These are phyloP conservation scores for Tribolium castaneum DNA, from an alignment of 1,140 invertebrate genomes.

Conservation along the genomic window DNA sequence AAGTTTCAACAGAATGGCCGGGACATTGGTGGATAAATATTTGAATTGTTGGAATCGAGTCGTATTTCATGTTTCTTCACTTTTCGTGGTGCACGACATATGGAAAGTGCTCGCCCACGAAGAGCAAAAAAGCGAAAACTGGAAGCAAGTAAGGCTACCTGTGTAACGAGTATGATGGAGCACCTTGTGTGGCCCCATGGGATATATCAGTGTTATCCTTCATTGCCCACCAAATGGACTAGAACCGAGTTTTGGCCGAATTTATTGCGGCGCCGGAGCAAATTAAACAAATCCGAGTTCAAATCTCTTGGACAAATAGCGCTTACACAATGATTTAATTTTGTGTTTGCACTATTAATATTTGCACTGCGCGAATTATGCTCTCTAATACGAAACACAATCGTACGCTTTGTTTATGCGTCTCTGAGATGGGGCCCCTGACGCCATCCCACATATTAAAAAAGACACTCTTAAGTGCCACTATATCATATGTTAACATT, in stretches of 20 bases:
- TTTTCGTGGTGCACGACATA: conserved; percentile 34
- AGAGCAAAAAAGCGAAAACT: conserved; percentile 25
- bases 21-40: background rate
- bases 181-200: conserved; percentile 9
- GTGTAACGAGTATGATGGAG: conserved; percentile 28
- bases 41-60: conserved; percentile 14
- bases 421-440: background rate
- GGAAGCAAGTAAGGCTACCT: conserved; percentile 35
- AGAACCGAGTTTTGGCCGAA: background rate
- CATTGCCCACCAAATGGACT: background rate
- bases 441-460: background rate
- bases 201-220: conserved; percentile 25
- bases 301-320: conserved; percentile 21
- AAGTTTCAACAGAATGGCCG: conserved; percentile 2
- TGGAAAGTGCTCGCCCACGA: conserved; percentile 16
- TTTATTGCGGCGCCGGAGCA: background rate
- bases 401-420: background rate
- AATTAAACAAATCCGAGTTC: background rate
- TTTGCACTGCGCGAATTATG: background rate
- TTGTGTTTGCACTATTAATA: conserved; percentile 1
- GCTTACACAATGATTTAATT: conserved; percentile 7
- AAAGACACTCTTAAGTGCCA: background rate
- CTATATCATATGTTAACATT: background rate
- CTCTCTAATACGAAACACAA: background rate
- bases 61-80: conserved; percentile 5